A percentile compares a stretch with the other conserved stretches of the same genome.
phyloP scores from a whole-genome alignment of 2,113 vertebrate species.

The Mus pahari region DNA sequence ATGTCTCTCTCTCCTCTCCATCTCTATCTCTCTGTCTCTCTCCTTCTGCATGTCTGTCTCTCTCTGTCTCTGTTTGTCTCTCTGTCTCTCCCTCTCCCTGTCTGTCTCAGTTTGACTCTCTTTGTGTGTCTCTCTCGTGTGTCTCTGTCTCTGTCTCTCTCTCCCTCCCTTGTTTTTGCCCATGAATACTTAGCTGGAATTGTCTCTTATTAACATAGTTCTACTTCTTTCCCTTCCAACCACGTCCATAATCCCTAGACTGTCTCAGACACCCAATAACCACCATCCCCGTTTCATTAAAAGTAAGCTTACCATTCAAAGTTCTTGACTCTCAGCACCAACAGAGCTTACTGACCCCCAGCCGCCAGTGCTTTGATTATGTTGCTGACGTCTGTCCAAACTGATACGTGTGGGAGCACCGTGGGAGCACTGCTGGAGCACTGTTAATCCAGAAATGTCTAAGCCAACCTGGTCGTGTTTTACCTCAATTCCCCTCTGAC shows the following conservation, averaged over 20 bases:
- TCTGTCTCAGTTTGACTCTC: rapidly evolving
- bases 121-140: not conserved
- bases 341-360: not conserved
- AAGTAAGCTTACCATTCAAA: not conserved
- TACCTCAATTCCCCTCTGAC: not conserved
- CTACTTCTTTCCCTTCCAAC: not conserved
- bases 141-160: not conserved
- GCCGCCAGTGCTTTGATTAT: not conserved
- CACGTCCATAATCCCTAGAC: not conserved
- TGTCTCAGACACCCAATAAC: not conserved
- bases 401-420: not conserved
- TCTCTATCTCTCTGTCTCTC: not conserved
- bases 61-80: rapidly evolving
- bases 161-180: not conserved
- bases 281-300: not conserved
- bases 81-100: not conserved
- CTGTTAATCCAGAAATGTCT: not conserved
- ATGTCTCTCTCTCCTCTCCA: not conserved
- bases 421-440: not conserved
- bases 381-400: too few species aligned
- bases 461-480: not conserved
- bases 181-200: not conserved
- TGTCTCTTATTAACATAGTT: not conserved
- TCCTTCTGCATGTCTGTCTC: too few species aligned
- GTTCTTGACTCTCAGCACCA: not conserved